Evolutionary conservation across 1,140 invertebrate genomes (phyloP).

Genomic region (Apis laboriosa): DNA sequence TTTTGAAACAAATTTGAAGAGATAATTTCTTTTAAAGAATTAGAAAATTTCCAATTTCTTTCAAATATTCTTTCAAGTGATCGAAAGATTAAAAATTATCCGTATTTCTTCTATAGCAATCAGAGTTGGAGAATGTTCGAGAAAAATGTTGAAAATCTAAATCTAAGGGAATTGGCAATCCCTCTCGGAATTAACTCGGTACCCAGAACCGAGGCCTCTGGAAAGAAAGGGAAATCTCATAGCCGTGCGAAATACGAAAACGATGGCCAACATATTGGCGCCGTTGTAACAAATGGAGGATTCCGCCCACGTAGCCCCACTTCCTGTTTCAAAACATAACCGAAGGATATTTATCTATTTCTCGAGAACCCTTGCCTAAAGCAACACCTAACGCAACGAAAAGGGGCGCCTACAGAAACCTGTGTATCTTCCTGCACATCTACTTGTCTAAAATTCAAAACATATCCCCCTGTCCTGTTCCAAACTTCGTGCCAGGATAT

Average conservation of each 20-base stretch:
- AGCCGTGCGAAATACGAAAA: constrained; percentile 27
- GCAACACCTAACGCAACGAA: constrained; percentile 66
- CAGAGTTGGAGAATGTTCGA: too few relatives aligned
- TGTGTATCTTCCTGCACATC: constrained; percentile 64
- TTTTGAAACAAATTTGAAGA: too few relatives aligned
- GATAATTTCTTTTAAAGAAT: too few relatives aligned
- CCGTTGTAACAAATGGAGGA: constrained; percentile 31
- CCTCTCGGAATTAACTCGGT: background rate
- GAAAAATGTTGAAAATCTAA: too few relatives aligned
- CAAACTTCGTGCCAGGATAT: background rate
- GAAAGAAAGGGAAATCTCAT: background rate
- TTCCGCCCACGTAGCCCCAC: constrained; percentile 69
- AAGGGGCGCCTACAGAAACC: constrained; percentile 66
- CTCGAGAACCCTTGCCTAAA: constrained; percentile 70
- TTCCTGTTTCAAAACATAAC: constrained; percentile 65
- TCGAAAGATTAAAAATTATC: too few relatives aligned
- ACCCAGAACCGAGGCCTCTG: background rate
- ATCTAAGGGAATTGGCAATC: background rate
- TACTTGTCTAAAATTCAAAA: constrained; percentile 59
- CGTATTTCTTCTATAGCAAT: too few relatives aligned
- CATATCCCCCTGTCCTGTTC: constrained; percentile 28
- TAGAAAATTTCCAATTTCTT: too few relatives aligned
- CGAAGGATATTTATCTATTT: constrained; percentile 72
- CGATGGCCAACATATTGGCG: constrained; percentile 39
- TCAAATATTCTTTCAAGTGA: too few relatives aligned